Evolutionary conservation across 2,888 invertebrate genomes (phyloP).

Genomic region (Coronaproctus castanopsis): DNA sequence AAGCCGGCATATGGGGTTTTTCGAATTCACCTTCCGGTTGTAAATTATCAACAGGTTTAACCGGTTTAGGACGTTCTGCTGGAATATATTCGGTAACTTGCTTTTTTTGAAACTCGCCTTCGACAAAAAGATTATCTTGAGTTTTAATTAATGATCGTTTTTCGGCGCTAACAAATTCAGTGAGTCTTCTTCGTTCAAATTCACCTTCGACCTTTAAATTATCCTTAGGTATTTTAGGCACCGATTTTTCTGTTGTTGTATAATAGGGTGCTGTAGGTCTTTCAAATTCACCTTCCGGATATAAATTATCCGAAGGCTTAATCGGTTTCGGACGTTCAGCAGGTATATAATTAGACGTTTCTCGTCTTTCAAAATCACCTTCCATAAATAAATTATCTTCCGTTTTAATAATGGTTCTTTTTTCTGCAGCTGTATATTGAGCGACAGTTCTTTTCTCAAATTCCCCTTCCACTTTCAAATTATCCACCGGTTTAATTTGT

Average conservation of each 20-base stretch:
- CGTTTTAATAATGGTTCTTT: slow-evolving; percentile 29
- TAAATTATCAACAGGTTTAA: slow-evolving; percentile 33
- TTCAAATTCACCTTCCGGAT: slow-evolving; percentile 31
- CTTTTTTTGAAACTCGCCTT: slow-evolving; percentile 25
- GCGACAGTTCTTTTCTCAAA: slow-evolving; percentile 31
- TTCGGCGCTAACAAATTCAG: slow-evolving; percentile 18
- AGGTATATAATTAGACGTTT: slow-evolving; percentile 18
- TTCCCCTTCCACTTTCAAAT: slow-evolving; percentile 29
- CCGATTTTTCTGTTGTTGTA: slow-evolving; percentile 27
- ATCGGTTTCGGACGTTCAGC: slow-evolving; percentile 29
- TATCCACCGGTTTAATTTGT: slow-evolving; percentile 26
- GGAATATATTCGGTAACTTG: slow-evolving; percentile 26
- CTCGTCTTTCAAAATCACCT: slow-evolving; percentile 28
- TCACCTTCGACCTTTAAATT: slow-evolving; percentile 36
- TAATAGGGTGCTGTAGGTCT: slow-evolving; percentile 25
- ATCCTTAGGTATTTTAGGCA: slow-evolving; percentile 29
- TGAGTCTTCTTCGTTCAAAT: slow-evolving; percentile 28
- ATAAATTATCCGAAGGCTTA: slow-evolving; percentile 27
- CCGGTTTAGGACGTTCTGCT: slow-evolving; percentile 31
- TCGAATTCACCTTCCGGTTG: slow-evolving; percentile 29
- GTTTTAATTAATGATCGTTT: slow-evolving; percentile 17
- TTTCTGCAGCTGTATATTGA: slow-evolving; percentile 29
- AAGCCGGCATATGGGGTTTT: slow-evolving; percentile 23
- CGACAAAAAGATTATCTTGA: slow-evolving; percentile 29
- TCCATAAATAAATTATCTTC: slow-evolving; percentile 22